Conservation (phyloP, 2,888 invertebrate species). For the Allophyes oxyacanthae region DNA sequence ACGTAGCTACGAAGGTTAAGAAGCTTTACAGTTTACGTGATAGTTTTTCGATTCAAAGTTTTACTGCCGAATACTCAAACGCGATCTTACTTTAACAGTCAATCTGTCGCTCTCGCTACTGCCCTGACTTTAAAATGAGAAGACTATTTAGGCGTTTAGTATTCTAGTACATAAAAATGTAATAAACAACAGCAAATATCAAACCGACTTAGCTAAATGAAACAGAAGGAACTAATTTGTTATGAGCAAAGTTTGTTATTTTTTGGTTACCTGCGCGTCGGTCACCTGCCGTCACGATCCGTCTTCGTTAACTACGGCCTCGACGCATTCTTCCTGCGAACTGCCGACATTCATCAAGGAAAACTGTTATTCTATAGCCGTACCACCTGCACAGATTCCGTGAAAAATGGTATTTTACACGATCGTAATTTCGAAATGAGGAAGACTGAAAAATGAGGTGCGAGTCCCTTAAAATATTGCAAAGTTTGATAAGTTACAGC, state of each 20-base stretch:
- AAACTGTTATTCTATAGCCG: slow-evolving; percentile 65
- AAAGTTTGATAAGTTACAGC: neutral
- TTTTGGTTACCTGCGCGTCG: slow-evolving; percentile 70
- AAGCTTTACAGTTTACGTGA: slow-evolving; percentile 34
- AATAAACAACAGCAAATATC: neutral
- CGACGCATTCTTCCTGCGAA: slow-evolving; percentile 63
- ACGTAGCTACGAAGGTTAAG: slow-evolving; percentile 36
- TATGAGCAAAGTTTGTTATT: slow-evolving; percentile 59
- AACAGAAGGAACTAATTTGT: slow-evolving; percentile 57
- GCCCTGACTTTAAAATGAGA: too few relatives aligned
- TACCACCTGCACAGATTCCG: slow-evolving; percentile 56
- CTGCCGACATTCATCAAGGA: slow-evolving; percentile 75
- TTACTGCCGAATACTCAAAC: too few relatives aligned
- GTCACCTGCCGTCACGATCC: slow-evolving; percentile 71
- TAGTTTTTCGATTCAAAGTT: slow-evolving; percentile 18
- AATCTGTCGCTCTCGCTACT: too few relatives aligned
- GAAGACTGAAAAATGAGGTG: neutral
- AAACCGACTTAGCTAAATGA: slow-evolving; percentile 10
- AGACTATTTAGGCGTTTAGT: too few relatives aligned
- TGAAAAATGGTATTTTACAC: slow-evolving; percentile 68
- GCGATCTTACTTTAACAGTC: too few relatives aligned
- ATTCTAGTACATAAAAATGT: too few relatives aligned
- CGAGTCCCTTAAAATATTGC: slow-evolving; percentile 13
- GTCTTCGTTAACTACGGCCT: slow-evolving; percentile 76
- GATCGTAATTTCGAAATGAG: slow-evolving; percentile 48